Evolutionary conservation across 2,797 vertebrate species (phyloP), one percentile per base, ranked within the genome.

Genomic region (Lagothrix lagotricha): DNA sequence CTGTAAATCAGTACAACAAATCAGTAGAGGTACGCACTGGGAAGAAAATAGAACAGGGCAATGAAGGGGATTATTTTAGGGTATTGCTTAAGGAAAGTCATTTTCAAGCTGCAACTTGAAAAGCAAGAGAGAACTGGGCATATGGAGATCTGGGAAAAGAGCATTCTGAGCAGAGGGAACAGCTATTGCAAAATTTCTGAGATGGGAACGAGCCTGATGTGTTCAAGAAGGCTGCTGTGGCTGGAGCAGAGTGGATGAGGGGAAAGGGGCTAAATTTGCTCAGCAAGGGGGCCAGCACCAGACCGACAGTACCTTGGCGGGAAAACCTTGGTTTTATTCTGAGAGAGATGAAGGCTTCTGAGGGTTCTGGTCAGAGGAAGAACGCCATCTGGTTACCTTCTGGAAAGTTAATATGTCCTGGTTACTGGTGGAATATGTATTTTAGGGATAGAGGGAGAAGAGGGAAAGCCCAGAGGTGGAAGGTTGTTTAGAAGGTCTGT

Each of bases 71-170:
- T 33, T 83, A 4, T 39, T 73, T 82, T 83, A 70, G 58, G n/a
- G 7, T 50, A 46, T 30, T 44, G 30, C 39, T 58, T 44, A 87
- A 52, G 30, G 61, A 39, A 79, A 52, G 15, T 54, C 4, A 36
- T 97, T 85, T 82, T 79, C n/a, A 89, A 86, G 22, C 24, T 50
- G 41, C 15, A 90, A n/a, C 58, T 86, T 92, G 67, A 75, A 87
- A 73, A 96, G 26, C 88, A 46, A 28, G 57, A 72, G 67, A 20
- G n/a, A 90, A 19, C 41, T 28, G 9, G 48, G 50, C 5, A 24
- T 14, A 11, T 58, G 26, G 90, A 95, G 86, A 61, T 20, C 41
- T 48, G n/a, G 3, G 52, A 36, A 80, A 76, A 81, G 30, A 70
- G n/a, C 28, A 67, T 88, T 72, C 41, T 19, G 33, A 77, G 72